These are phyloP conservation scores for Idris sp. DNA, from an alignment of 1,140 invertebrate genomes.

Conservation along the genomic window DNA sequence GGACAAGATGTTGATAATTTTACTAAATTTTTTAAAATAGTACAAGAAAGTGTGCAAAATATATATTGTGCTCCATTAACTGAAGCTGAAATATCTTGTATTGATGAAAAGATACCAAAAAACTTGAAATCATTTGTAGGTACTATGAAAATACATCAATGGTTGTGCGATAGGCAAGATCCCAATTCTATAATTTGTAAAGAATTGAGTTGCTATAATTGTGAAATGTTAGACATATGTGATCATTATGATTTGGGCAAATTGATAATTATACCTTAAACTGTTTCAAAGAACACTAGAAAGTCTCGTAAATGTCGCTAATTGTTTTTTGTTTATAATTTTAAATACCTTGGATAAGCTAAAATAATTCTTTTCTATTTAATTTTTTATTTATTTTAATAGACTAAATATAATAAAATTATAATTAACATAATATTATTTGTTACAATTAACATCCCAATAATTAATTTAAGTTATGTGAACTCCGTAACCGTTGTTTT, in stretches of 20 bases:
- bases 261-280: neutral
- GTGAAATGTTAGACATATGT: slow-evolving; percentile 1
- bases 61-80: slow-evolving; percentile 7
- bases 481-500: no score
- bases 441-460: no score
- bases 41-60: slow-evolving; percentile 7
- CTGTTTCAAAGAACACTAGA: no score
- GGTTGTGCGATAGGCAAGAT: slow-evolving; percentile 9
- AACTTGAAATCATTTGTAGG: slow-evolving; percentile 11
- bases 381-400: no score
- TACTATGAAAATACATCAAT: slow-evolving; percentile 40
- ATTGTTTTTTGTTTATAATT: no score
- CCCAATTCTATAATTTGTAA: slow-evolving; percentile 12
- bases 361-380: no score
- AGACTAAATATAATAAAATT: no score
- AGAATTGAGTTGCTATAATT: slow-evolving; percentile 29
- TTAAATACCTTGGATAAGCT: no score
- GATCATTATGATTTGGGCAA: slow-evolving; percentile 12
- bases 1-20: slow-evolving; percentile 8
- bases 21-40: neutral
- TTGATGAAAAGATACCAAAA: slow-evolving; percentile 2
- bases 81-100: neutral
- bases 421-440: no score
- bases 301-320: no score
- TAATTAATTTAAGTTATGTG: no score